Percentiles rank a stretch among this genome's conserved stretches.
These are phyloP conservation scores for Trachemys scripta DNA, from an alignment of 2,113 vertebrate genomes.

Conservation along the genomic window DNA sequence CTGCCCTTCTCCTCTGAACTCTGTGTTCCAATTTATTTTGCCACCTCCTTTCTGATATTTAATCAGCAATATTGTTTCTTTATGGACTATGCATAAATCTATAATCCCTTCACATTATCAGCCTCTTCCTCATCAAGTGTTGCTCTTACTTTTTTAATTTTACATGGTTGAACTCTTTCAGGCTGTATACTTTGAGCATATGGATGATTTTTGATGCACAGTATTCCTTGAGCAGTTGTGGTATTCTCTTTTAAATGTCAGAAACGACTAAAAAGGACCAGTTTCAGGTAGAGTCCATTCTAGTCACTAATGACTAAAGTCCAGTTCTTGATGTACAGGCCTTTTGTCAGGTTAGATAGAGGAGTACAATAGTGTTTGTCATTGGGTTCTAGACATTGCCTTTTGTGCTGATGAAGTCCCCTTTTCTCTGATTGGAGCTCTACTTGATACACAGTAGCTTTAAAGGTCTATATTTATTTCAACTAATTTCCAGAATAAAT, in stretches of 20 bases:
- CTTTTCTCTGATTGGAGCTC: neutral
- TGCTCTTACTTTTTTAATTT: neutral
- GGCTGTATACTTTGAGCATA: neutral
- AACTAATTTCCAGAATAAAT: neutral
- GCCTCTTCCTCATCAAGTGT: neutral
- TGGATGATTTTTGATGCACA: accelerated
- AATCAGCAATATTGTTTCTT: neutral
- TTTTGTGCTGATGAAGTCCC: neutral
- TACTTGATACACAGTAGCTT: neutral
- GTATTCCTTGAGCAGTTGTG: neutral
- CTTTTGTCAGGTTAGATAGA: neutral
- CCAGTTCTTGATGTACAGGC: neutral
- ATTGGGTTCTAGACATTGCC: neutral
- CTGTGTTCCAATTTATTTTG: neutral
- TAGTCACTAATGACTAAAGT: neutral
- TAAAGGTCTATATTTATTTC: neutral
- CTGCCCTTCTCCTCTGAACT: neutral
- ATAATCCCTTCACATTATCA: neutral
- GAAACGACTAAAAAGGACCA: neutral
- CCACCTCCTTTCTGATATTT: neutral
- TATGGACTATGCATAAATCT: neutral
- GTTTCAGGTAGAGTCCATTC: neutral
- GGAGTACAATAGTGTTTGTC: neutral
- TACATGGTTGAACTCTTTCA: neutral
- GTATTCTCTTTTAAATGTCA: neutral